Conservation (phyloP, 2,113 vertebrate species). For the Geothlypis trichas region DNA sequence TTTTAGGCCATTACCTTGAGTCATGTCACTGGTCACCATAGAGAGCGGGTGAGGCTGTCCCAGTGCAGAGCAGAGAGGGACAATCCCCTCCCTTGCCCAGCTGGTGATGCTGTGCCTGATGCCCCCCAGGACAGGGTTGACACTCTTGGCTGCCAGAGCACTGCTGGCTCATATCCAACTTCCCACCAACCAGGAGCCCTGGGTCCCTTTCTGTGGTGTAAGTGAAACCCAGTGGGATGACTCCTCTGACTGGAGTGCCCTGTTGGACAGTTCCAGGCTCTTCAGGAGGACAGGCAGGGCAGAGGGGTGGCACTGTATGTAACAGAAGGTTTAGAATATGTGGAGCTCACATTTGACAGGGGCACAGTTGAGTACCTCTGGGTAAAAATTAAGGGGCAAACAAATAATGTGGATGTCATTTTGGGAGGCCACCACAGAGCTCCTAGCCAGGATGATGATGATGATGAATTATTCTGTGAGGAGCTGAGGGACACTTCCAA, state of each 20-base stretch:
- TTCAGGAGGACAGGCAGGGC: neutral
- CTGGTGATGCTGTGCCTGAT: neutral
- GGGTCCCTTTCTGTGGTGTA: neutral
- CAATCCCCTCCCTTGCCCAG: fast-evolving
- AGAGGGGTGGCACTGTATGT: too few species aligned
- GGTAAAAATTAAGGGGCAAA: neutral
- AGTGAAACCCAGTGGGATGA: neutral
- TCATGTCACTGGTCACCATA: neutral
- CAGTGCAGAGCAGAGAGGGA: neutral
- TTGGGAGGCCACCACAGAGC: neutral
- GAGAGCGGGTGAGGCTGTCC: fast-evolving
- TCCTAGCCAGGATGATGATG: neutral
- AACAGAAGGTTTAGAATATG: neutral
- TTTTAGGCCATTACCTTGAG: fast-evolving
- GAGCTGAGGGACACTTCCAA: neutral
- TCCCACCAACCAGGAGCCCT: fast-evolving
- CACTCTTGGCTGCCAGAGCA: neutral
- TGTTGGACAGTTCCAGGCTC: neutral
- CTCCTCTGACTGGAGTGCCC: neutral
- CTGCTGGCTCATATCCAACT: neutral
- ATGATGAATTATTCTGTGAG: neutral
- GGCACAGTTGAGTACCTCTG: neutral
- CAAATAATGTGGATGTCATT: neutral
- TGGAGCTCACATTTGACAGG: neutral
- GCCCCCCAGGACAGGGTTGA: fast-evolving